Evolutionary conservation across 1,140 invertebrate genomes (phyloP), one percentile per base, ranked within the genome.

Genomic region (Tetraneura akinire): DNA sequence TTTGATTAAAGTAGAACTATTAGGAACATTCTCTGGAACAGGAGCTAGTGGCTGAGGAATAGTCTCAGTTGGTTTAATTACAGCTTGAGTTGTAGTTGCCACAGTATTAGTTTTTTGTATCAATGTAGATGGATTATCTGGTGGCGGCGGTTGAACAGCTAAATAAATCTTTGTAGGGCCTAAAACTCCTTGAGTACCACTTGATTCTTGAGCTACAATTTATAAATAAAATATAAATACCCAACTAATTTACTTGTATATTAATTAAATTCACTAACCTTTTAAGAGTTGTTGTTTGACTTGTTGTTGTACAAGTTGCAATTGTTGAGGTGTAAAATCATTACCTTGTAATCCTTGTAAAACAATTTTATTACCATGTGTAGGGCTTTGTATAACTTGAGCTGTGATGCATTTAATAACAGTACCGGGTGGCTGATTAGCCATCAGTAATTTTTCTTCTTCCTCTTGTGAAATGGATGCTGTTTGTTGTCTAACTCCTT

Each of bases 391-490:
- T 83, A 94, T 92, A 16, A 95, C 92, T 86, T 90, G 89, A 1
- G 92, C 93, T 1, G 92, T 94, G 0, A 94, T 92, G 82, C 92
- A 93, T 86, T 93, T 94, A n/a, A 94, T 93, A 1, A 94, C 88
- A 0, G 92, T 94, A n/a, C 92, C 92, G 1, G 92, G 91, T 11
- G 92, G 92, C 84, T 94, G 92, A 14, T 91, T 92, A 1, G 88
- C 89, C 3, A 94, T 84, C 3, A 94, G 86, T n/a, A 89, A 88
- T 80, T 76, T 81, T 70, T 83, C n/a, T n/a, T n/a, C n/a, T n/a
- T n/a, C n/a, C n/a, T n/a, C n/a, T n/a, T n/a, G n/a, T n/a, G n/a
- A n/a, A n/a, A n/a, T n/a, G n/a, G n/a, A n/a, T n/a, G n/a, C n/a
- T n/a, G n/a, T n/a, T n/a, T n/a, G n/a, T n/a, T n/a, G n/a, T n/a